Conservation (phyloP, 2,888 invertebrate genomes). For the Rhorus exstirpatorius region DNA sequence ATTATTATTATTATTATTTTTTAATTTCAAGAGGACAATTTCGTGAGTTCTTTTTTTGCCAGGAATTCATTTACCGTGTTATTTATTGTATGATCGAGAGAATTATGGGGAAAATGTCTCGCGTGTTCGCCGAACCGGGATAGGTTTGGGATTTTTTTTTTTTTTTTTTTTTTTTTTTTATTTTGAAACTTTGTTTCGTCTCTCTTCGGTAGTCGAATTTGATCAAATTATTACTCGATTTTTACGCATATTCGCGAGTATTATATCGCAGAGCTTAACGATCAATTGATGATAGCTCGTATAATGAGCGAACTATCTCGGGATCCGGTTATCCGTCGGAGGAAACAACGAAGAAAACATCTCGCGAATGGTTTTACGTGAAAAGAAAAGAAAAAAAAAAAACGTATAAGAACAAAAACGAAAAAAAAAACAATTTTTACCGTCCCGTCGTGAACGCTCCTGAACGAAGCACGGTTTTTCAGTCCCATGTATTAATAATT, state of each 20-base stretch:
- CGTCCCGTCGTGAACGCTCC: slow-evolving; percentile 6
- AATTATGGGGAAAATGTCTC: not conserved
- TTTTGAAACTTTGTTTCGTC: too few species aligned
- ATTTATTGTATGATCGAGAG: slow-evolving; percentile 1
- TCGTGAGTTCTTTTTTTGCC: not conserved
- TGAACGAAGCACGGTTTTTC: not conserved
- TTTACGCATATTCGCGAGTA: too few species aligned
- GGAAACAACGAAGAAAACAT: slow-evolving; percentile 1
- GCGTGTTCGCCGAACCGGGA: not conserved
- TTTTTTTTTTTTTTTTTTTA: slow-evolving; percentile 1
- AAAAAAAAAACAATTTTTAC: too few species aligned
- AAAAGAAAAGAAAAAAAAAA: slow-evolving; percentile 30
- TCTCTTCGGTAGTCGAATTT: too few species aligned
- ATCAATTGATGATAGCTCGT: too few species aligned
- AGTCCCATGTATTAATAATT: slow-evolving; percentile 32
- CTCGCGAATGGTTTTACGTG: slow-evolving; percentile 47
- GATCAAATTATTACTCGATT: too few species aligned
- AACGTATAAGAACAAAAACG: not conserved
- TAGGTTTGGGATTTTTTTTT: not conserved
- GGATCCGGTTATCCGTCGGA: not conserved
- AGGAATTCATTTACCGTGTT: not conserved
- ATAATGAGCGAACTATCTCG: too few species aligned
- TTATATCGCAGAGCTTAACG: too few species aligned
- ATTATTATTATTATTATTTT: not conserved
- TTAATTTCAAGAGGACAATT: not conserved